Evolutionary conservation across 2,797 vertebrate species (phyloP), one percentile per base, ranked within the genome.

Genomic region (Sparidentex hasta): DNA sequence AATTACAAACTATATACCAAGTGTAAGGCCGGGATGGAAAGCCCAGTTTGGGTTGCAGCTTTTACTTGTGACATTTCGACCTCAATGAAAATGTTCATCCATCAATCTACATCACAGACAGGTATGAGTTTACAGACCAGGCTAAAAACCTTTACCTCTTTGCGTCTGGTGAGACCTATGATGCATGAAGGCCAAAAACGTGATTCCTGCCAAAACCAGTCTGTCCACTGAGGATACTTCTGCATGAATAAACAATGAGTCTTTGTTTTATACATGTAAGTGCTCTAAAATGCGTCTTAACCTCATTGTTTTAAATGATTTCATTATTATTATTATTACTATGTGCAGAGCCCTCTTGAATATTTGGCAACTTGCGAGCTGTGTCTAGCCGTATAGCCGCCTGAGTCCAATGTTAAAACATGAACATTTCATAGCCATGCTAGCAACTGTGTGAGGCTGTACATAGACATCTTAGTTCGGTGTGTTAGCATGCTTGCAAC

Each of bases 31-130:
- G 20, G 78, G 69, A 81, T 74, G 78, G 89, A 69, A 71, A 88
- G 75, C 62, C 78, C 69, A 78, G 88, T 87, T 87, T 86, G 67
- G 80, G 87, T 90, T 92, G 86, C 84, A 84, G 80, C 27, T 54
- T 82, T 85, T 82, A 54, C 72, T 81, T 74, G 71, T 81, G 80
- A 65, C 81, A 71, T 72, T 84, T 91, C 80, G 54, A 80, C 82
- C 90, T 80, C 76, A 85, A 78, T 89, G 74, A 90, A 90, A 92
- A 80, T 77, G 68, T 71, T 85, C 91, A 93, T 93, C 80, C 72
- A 89, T 95, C 91, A 94, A 76, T 84, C 87, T 74, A 11, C 25
- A 77, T 47, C 80, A 57, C 59, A 73, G 77, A 52, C 70, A 84
- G 70, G 80, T 73, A 70, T 82, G 83, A 65, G 69, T 81, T 88